phyloP scores from a whole-genome alignment of 2,888 invertebrate species.

The Drosophila affinis region DNA sequence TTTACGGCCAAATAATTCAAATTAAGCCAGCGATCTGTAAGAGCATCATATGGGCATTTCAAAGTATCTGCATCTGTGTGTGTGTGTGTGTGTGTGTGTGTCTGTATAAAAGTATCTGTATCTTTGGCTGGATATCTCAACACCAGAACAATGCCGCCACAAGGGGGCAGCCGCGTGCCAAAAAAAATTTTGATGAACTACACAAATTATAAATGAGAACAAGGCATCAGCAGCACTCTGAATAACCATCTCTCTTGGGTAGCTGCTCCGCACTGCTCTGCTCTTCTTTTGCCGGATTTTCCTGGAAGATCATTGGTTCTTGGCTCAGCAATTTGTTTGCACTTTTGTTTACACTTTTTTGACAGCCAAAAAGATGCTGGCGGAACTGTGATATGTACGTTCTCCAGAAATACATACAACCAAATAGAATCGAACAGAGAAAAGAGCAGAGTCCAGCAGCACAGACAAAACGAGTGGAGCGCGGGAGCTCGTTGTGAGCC shows the following conservation, averaged over 20 bases:
- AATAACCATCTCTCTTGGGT: constrained; percentile 7
- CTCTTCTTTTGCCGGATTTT: constrained; percentile 28
- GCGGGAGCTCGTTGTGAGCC: no score
- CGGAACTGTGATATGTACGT: no score
- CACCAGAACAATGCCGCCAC: constrained; percentile 64
- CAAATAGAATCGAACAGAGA: no score
- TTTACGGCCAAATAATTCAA: constrained; percentile 82
- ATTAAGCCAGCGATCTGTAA: constrained; percentile 68
- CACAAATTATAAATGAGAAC: constrained; percentile 46
- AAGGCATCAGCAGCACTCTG: constrained; percentile 18
- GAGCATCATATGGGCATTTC: constrained; percentile 6
- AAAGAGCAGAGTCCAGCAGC: no score
- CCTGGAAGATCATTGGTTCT: constrained; percentile 49
- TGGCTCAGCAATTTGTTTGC: constrained; percentile 15
- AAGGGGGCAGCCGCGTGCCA: constrained; percentile 70
- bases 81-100: constrained; percentile 36
- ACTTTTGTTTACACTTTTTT: constrained; percentile 41
- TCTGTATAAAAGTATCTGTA: constrained; percentile 39
- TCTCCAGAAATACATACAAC: no score
- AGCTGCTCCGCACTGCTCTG: constrained; percentile 8
- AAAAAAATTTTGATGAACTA: constrained; percentile 72
- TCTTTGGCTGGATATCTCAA: constrained; percentile 56
- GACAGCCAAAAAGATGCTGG: constrained; percentile 7
- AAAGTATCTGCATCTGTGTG: constrained; percentile 34
- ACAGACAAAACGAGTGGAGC: no score